These are phyloP conservation scores for Pyrgilauda ruficollis DNA, from an alignment of 2,113 vertebrate species.

Conservation along the genomic window DNA sequence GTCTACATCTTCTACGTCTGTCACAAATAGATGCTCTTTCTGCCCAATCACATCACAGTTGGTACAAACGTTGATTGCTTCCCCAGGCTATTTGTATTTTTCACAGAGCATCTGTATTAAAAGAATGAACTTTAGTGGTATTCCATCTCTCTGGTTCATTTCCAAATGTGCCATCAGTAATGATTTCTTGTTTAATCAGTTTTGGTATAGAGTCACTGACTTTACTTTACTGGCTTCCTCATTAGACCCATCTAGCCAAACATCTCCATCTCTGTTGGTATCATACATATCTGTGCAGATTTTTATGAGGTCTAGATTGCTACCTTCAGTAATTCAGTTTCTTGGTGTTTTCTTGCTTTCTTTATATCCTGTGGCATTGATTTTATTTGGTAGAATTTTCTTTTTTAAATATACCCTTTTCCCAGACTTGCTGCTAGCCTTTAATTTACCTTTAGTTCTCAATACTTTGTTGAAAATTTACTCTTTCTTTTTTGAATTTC, in stretches of 20 bases:
- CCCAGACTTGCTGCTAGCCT: neutral
- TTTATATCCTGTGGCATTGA: neutral
- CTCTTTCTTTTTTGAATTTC: neutral
- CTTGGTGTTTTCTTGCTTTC: neutral
- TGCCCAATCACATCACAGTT: neutral
- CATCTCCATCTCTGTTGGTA: neutral
- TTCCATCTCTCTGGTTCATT: neutral
- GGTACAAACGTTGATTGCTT: neutral
- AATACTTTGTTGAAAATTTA: neutral
- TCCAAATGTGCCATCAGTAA: neutral
- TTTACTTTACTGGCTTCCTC: neutral
- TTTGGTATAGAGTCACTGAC: neutral
- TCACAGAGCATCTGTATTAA: neutral
- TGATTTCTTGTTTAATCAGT: neutral
- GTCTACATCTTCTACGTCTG: neutral
- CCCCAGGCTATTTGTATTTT: neutral
- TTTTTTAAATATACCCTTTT: neutral
- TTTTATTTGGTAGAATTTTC: neutral
- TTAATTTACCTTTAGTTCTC: neutral
- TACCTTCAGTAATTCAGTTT: neutral
- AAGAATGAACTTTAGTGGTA: neutral
- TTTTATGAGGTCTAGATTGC: neutral
- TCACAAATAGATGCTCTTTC: neutral
- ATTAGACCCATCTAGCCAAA: neutral
- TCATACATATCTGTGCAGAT: neutral